A percentile compares a stretch with the other conserved stretches of the same genome.
Evolutionary conservation across 2,888 invertebrate species (phyloP).

Genomic region (Neoascia interrupta): DNA sequence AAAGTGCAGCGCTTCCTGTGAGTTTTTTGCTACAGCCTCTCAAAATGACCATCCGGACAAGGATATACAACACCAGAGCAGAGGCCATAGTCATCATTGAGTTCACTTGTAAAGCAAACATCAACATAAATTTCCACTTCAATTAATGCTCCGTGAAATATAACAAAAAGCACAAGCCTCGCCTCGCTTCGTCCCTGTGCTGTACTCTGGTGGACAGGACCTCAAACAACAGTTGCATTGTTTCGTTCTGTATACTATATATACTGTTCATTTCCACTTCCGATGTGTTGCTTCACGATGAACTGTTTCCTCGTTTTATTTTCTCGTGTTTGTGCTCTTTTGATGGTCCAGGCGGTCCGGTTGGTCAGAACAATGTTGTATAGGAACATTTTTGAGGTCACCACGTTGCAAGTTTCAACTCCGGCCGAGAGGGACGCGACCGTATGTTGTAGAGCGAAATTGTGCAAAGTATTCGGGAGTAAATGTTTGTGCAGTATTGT

Average conservation of each 20-base stretch:
- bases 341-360: not conserved
- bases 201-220: too few species aligned
- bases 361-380: constrained; percentile 5
- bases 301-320: not conserved
- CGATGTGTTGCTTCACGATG: constrained; percentile 32
- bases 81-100: constrained; percentile 22
- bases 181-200: too few species aligned
- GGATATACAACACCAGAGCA: constrained; percentile 23
- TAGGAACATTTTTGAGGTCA: constrained; percentile 50
- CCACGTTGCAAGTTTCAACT: too few species aligned
- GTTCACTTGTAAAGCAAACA: constrained; percentile 43
- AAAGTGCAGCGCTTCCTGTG: not conserved
- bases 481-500: constrained; percentile 46
- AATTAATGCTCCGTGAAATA: constrained; percentile 63
- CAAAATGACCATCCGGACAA: constrained; percentile 8
- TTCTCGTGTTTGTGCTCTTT: not conserved
- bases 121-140: constrained; percentile 59
- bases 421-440: too few species aligned
- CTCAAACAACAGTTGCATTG: constrained; percentile 33
- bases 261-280: constrained; percentile 36
- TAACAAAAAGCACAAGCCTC: too few species aligned
- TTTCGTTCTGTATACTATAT: constrained; percentile 4
- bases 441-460: not conserved
- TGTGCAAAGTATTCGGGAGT: constrained; percentile 27
- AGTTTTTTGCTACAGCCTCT: constrained; percentile 4